phyloP scores from a whole-genome alignment of 2,888 invertebrate species.

The Cephus spinipes region DNA sequence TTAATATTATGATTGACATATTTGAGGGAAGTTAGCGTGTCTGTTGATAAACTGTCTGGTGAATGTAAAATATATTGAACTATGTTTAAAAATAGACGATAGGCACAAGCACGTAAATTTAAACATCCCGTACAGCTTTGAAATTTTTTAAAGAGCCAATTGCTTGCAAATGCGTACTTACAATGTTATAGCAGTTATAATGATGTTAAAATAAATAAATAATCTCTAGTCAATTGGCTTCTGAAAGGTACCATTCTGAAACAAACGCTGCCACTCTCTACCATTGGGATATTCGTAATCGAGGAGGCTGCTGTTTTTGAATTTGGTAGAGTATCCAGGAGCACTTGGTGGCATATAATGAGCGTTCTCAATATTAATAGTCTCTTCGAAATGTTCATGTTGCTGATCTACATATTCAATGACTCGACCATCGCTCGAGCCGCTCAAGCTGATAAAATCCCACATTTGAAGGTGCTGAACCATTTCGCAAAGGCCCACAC shows the following conservation, averaged over 20 bases:
- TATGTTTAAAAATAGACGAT: no score
- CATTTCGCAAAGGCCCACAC: conserved; percentile 93
- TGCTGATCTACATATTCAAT: conserved; percentile 92
- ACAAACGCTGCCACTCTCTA: conserved; percentile 80
- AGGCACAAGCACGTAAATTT: no score
- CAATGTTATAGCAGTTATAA: no score
- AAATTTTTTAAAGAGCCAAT: no score
- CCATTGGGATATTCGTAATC: conserved; percentile 83
- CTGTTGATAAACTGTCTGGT: no score
- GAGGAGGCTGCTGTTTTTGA: conserved; percentile 76
- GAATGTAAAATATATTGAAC: no score
- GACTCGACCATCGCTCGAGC: conserved; percentile 77
- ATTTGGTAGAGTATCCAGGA: conserved; percentile 86
- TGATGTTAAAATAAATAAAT: no score
- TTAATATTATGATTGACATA: no score
- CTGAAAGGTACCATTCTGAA: conserved; percentile 72
- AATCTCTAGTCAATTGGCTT: conserved; percentile 54
- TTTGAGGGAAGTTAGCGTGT: no score
- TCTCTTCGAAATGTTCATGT: conserved; percentile 87
- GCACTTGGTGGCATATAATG: conserved; percentile 81
- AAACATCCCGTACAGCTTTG: no score
- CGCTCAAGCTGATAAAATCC: conserved; percentile 84
- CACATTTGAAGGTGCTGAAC: conserved; percentile 92
- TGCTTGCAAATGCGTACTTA: no score
- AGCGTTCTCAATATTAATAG: conserved; percentile 77